Evolutionary conservation across 2,113 vertebrate genomes (phyloP), one percentile per base, ranked within the genome.

Genomic region (Micronycteris hirsuta): DNA sequence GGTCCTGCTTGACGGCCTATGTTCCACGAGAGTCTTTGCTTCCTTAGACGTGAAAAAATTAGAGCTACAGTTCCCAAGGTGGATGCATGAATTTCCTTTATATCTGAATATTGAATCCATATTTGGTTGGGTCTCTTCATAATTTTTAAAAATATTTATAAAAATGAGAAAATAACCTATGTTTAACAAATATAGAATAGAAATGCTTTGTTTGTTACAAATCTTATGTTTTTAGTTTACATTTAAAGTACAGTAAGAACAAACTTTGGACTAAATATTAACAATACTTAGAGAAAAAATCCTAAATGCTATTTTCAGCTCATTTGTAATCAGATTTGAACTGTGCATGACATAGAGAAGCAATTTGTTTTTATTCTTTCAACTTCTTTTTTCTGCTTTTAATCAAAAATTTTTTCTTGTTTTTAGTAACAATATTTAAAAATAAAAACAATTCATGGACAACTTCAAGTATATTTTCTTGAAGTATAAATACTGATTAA

Each of bases 321-420:
- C 9, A 67, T 65, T 74, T 94, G 45, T 54, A 81, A 43, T 80
- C 65, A 89, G 7, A 96, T 95, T n/a, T 95, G 77, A 95, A 80
- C 1, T 41, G 4, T 86, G 36, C 61, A 65, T 74, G 17, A 85
- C 88, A 77, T 85, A 78, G 16, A 54, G 49, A 58, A 12, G 1
- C 5, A 88, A 1, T n/a, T 71, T 33, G 28, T 77, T 70, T 94
- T 68, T 45, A 84, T 78, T 81, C 13, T 70, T 47, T 4, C 17
- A 1, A 6, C 1, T 2, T 85, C 68, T 71, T 83, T 63, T 45
- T 73, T 63, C 54, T 65, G 9, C 38, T 80, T 17, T 41, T 84
- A 78, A 38, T 63, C 2, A 93, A 83, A 56, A 43, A 52, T 86
- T 33, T 19, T 74, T 88, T 68, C 5, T 76, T 81, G 13, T 73